Evolutionary conservation across 2,797 vertebrate genomes (phyloP), one percentile per base, ranked within the genome.

Genomic region (Anisognathus igniventris): DNA sequence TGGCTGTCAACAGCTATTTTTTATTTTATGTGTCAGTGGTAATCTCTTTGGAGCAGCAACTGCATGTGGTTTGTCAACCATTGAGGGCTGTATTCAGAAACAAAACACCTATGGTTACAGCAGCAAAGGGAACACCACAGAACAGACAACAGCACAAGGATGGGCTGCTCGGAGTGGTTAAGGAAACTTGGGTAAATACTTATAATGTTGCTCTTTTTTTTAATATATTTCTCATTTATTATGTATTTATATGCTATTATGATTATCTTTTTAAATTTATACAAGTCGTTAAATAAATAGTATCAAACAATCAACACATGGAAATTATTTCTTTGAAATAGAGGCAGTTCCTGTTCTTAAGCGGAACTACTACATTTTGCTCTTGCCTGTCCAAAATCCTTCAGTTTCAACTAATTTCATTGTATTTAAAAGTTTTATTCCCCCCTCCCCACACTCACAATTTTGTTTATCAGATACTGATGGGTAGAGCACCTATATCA

Each of bases 381-480:
- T 54, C n/a, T 40, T 74, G 3, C 2, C 21, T 44, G 6, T 54
- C 9, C 21, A 70, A 68, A 80, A 60, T 37, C 1, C 4, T 90
- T 51, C 30, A 5, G 0, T 42, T 82, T 21, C 21, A 42, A n/a
- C 8, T 7, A 6, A 75, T 75, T 78, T 78, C 1, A 44, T 2
- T 56, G 12, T n/a, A 62, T 48, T 79, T 42, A 40, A 53, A 37
- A 37, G 9, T 24, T 73, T 73, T 68, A 35, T 28, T 70, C 2
- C 3, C 2, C 4, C 0, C 4, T 14, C 5, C 10, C 6, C 12
- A 44, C 14, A 9, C 3, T 45, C 54, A 30, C 6, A 42, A 17
- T 19, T 50, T 54, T 10, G 0, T 22, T 75, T 80, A 50, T 37
- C 37, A 45, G 40, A 58, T 56, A 7, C 10, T 35, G 30, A 51